Evolutionary conservation across 2,888 invertebrate genomes (phyloP), one percentile per base, ranked within the genome.

Genomic region (Pachliopta kotzebuea): DNA sequence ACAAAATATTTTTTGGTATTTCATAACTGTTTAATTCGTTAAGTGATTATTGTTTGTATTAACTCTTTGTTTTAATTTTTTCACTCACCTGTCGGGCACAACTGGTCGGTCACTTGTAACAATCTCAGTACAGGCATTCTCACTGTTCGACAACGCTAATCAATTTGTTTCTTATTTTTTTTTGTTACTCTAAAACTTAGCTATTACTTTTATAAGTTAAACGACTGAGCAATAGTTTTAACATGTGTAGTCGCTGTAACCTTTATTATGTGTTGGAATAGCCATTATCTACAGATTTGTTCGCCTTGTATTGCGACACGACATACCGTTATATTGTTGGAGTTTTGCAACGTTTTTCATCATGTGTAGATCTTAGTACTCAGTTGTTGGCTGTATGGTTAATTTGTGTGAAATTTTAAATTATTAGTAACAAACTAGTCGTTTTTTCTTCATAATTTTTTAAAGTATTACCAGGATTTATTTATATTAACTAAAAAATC

Each of bases 171-270:
- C 50, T 62, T 61, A 52, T 63, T 63, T 56, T 58, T 65, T 63
- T 60, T 65, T 58, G 67, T 69, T 71, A 66, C 67, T 56, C 62
- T 61, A 68, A 71, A 67, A 57, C 65, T 37, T 67, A 64, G 59
- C 62, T 60, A 66, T 70, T 70, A 69, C 62, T 67, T 67, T 59
- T 67, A 68, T 56, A 66, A 65, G 68, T 59, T 64, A 65, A 61
- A 37, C 60, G 67, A 59, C 70, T 72, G 66, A 67, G 69, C 68
- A 74, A 71, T 60, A 59, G 23, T 62, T 54, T 61, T 58, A 63
- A 66, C 68, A 67, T 62, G 62, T 68, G 64, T 68, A 59, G 56
- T 53, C 60, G 62, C 53, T 57, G 59, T 62, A 59, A 59, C 58
- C 61, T 68, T 68, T 62, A 54, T 63, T 60, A 54, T 60, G 61